These are phyloP conservation scores for Gandaritis pyraliata DNA, from an alignment of 2,888 invertebrate genomes.

Conservation along the genomic window DNA sequence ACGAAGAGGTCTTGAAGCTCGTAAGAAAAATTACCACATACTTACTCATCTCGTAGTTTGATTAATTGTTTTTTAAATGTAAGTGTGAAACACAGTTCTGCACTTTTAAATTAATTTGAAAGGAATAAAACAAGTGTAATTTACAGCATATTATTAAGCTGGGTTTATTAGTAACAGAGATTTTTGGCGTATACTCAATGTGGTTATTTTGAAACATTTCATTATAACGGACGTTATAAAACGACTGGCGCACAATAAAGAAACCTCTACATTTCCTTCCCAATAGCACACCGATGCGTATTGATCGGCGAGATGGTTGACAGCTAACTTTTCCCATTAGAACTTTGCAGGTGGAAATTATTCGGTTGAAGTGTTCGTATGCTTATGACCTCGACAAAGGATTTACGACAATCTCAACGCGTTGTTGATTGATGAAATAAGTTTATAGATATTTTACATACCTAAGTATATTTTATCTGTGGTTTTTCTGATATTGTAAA, in stretches of 20 bases:
- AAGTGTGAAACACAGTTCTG: no score
- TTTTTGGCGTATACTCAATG: no score
- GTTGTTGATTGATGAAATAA: constrained; percentile 26
- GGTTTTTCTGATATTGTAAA: no score
- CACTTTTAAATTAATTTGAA: no score
- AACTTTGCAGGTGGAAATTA: constrained; percentile 69
- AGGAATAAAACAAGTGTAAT: no score
- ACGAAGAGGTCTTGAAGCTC: no score
- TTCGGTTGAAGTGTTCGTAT: constrained; percentile 51
- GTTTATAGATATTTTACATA: constrained; percentile 11
- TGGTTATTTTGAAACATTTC: no score
- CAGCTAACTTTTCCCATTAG: constrained; percentile 72
- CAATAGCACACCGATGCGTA: constrained; percentile 49
- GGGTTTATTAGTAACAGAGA: no score
- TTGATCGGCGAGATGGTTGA: constrained; percentile 56
- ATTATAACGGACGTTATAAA: neutral
- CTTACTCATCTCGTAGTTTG: no score
- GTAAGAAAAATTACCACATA: no score
- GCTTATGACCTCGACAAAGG: constrained; percentile 51
- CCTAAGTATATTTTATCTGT: neutral
- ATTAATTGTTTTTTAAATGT: no score
- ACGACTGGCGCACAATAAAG: neutral
- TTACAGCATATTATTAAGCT: no score
- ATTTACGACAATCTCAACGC: constrained; percentile 44
- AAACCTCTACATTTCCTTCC: constrained; percentile 36